Base-by-base conservation (phyloP, 2,888 invertebrate species). In the Morpho achilles region DNA sequence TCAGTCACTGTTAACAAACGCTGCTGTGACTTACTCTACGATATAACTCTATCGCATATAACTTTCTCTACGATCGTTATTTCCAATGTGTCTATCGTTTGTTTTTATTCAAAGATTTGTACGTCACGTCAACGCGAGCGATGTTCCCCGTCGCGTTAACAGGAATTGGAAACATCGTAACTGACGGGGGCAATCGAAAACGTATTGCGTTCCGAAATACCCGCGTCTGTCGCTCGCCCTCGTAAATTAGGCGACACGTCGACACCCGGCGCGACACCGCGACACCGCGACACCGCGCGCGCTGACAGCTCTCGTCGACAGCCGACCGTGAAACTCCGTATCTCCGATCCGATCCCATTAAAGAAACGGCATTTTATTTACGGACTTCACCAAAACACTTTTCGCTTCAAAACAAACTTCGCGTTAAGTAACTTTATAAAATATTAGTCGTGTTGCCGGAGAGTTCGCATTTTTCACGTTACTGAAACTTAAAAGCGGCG, bases 281-380 rank as follows among this genome's bases (percentile, higher is more conserved):
- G 58, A 59, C 58, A 53, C 54, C 62, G 73, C 73, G 75, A 74
- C 74, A 70, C 67, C 64, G 60, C 76, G 69, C 58, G 57, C 68
- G 61, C 64, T 66, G 73, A 75, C 76, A 64, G 64, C 71, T 71
- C 73, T 74, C 74, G 75, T 74, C 74, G 77, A 68, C 53, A 60
- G 53, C 59, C 52, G 53, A 45, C 57, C 58, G 58, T 60, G 57
- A 61, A 58, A 64, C 64, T 23, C 56, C 55, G n/a, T 41, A 50
- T 10, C 9, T 46, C 40, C 10, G 40, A 53, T 40, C 22, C 40
- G 41, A 47, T 40, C 10, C 53, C 46, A 41, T 47, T 41, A 53
- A 41, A 22, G 22, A 53, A 45, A 40, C 41, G 41, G 41, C 22
- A 16, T 47, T 53, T 46, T 53, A 53, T 46, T 53, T 45, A 53